Evolutionary conservation across 2,888 invertebrate species (phyloP).

Genomic region (Sarcophaga carnaria): DNA sequence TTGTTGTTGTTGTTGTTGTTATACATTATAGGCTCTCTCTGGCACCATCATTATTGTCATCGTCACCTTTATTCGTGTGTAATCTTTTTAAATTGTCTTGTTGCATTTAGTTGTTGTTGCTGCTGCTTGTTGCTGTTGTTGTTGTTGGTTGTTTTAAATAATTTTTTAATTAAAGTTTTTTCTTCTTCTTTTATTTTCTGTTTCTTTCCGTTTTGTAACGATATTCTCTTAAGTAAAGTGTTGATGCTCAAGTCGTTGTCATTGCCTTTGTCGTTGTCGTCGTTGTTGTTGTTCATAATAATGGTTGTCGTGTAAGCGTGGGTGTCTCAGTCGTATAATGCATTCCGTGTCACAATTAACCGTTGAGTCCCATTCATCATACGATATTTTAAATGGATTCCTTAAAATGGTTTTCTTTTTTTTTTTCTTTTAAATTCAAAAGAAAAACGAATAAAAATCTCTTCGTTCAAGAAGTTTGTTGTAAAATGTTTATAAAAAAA

Average conservation of each 20-base stretch:
- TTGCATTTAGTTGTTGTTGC: background rate
- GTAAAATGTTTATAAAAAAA: too few relatives aligned
- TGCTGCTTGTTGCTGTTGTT: conserved; percentile 10
- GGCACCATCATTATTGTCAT: background rate
- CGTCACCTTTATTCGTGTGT: conserved; percentile 38
- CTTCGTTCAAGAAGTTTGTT: too few relatives aligned
- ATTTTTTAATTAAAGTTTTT: conserved; percentile 67
- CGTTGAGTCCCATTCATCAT: conserved; percentile 56
- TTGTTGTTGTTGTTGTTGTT: conserved; percentile 35
- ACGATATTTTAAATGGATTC: conserved; percentile 57
- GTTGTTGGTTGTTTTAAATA: conserved; percentile 50
- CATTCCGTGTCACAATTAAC: conserved; percentile 56
- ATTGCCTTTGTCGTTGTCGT: conserved; percentile 1
- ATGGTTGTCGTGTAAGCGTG: conserved; percentile 53
- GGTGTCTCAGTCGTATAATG: conserved; percentile 57
- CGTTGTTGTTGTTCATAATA: conserved; percentile 17
- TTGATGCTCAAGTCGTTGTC: conserved; percentile 41
- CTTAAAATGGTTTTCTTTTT: background rate
- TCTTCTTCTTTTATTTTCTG: background rate
- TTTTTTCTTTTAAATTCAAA: background rate
- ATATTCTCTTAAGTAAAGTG: conserved; percentile 59
- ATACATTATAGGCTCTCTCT: conserved; percentile 38
- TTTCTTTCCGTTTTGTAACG: conserved; percentile 4
- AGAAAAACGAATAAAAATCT: background rate
- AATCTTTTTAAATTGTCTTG: conserved; percentile 41